Evolutionary conservation across 2,797 vertebrate genomes (phyloP).

Genomic region (Peromyscus eremicus): DNA sequence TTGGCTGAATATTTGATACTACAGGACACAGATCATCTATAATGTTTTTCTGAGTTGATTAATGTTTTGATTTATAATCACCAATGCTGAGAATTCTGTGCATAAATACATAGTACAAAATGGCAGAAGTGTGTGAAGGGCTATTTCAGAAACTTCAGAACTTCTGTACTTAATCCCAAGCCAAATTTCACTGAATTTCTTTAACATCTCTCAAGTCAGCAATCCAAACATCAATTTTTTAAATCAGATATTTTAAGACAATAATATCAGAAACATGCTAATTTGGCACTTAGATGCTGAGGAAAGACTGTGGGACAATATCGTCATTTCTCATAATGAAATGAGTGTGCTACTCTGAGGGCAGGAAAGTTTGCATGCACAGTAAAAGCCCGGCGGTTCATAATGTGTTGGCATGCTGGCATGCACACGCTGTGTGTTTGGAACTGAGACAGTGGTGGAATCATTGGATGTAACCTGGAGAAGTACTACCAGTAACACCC

Average conservation of each 20-base stretch:
- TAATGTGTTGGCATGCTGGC: not conserved
- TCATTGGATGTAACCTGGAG: not conserved
- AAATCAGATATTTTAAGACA: not conserved
- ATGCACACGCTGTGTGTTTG: not conserved
- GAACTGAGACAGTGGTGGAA: not conserved
- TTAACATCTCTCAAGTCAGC: not conserved
- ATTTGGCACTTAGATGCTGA: not conserved
- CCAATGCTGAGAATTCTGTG: not conserved
- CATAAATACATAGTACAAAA: not conserved
- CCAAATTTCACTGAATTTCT: not conserved
- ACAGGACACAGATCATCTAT: not conserved
- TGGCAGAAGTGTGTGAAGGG: not conserved
- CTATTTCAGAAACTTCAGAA: not conserved
- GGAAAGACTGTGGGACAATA: not conserved
- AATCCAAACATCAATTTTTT: not conserved
- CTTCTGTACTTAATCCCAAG: not conserved
- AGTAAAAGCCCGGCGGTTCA: too few relatives aligned
- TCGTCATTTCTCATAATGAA: not conserved
- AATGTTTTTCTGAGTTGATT: not conserved
- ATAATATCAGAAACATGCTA: not conserved
- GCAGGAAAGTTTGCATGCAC: not conserved
- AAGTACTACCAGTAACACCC: not conserved
- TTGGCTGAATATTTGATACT: not conserved
- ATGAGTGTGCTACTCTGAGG: not conserved
- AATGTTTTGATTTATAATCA: not conserved